Evolutionary conservation across 1,140 invertebrate species (phyloP), one percentile per base, ranked within the genome.

Genomic region (Halyomorpha halys): DNA sequence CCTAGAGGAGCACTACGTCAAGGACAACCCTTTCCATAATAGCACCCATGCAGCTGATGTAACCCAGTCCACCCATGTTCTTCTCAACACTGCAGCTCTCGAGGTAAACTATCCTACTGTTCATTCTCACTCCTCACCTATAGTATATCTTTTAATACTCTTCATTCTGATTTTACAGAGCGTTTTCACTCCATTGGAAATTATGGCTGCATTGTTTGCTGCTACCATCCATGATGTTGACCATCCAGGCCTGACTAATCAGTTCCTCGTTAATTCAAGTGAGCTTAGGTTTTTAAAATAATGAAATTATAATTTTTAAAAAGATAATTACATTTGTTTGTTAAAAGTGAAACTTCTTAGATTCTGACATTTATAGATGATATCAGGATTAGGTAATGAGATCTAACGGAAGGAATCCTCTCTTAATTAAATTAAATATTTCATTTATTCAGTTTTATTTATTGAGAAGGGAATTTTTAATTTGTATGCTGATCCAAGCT

Each of bases 161-260:
- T 9, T n/a, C n/a, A 8, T 23, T 59, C 66, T 27, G 44, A 54
- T 62, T 61, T 73, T 79, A 65, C 76, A 87, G 84, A 91, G 90
- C 70, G 93, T 98, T 39, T 92, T 97, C 73, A 95, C 91, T 25
- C 89, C 90, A 39, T 76, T 97, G 66, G 94, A 98, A 78, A 87
- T 94, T 65, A 89, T 94, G 69, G 92, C 95, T n/a, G 91, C 95
- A 11, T 78, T 99, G 21, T 96, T 99, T 72, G 96, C 96, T 27
- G 96, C 97, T 11, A 92, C 94, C 64, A 89, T 97, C 71, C 97
- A 99, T 77, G 97, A 99, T 77, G 90, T 99, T 59, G 95, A 99
- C 78, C 96, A 99, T 83, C 96, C 96, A 49, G 96, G 95, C 68
- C 86, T 97, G 71, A 97, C 94, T 71, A 97, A 97, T 80, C 91